These are phyloP conservation scores for Sipha maydis DNA, from an alignment of 2,888 invertebrate genomes.

Conservation along the genomic window DNA sequence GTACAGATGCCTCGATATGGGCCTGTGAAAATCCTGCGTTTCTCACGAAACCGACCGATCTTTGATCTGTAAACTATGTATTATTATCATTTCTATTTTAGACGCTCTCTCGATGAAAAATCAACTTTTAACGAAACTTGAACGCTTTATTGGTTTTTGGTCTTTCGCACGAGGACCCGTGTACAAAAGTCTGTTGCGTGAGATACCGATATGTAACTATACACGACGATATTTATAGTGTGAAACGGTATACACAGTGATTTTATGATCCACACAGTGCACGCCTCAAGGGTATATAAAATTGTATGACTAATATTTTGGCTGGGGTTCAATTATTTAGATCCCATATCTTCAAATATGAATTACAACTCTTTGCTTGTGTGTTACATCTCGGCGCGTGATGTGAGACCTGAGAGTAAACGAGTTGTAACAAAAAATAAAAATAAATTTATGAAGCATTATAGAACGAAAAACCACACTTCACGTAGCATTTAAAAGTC, in stretches of 20 bases:
- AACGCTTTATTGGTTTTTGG: slow-evolving; percentile 3
- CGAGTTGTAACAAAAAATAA: neutral
- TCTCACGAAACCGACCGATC: no score
- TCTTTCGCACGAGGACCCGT: neutral
- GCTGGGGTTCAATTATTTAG: slow-evolving; percentile 27
- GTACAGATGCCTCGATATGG: no score
- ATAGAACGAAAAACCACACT: neutral
- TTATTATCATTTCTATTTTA: neutral
- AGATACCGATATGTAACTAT: neutral
- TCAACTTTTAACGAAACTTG: neutral
- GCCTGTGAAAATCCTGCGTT: no score
- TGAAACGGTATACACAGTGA: neutral
- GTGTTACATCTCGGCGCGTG: neutral
- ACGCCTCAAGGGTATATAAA: neutral
- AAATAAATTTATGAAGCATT: neutral
- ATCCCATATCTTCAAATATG: neutral
- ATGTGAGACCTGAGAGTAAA: neutral
- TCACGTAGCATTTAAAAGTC: no score
- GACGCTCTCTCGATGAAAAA: neutral
- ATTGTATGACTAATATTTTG: slow-evolving; percentile 35
- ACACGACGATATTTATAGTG: neutral
- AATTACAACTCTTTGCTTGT: neutral
- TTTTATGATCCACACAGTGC: neutral
- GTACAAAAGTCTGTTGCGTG: slow-evolving; percentile 31
- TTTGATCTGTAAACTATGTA: neutral